Base-by-base conservation (phyloP, 2,888 invertebrate genomes). In the Papilio elwesi region DNA sequence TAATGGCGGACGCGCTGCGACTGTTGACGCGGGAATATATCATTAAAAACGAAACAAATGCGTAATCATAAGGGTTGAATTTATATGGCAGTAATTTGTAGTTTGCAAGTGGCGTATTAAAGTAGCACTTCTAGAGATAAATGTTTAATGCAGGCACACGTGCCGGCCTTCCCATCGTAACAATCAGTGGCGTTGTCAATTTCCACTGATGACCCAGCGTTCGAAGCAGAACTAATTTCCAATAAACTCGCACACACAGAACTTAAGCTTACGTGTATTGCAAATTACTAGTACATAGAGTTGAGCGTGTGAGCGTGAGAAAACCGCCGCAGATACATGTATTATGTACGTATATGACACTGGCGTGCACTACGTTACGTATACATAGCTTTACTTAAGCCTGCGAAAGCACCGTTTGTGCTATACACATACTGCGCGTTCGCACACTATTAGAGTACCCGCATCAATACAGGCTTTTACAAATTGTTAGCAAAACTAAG, bases 241-340 rank as follows among this genome's bases (percentile, higher is more conserved):
- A 90, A 92, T 92, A 88, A 88, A 90, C 85, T 84, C 85, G 84
- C 89, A 89, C 86, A 87, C 85, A 83, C 77, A 82, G 76, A 78
- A 78, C 76, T 75, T 78, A 81, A 43, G 9, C 43, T 7, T 83
- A 87, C 84, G 80, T 84, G 79, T 81, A 83, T 87, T 88, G 87
- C 87, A 89, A 89, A 92, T 90, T 90, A 87, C 84, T 83, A 79
- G 78, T 85, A 83, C 80, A 82, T 78, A 83, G 59, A 70, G 47
- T 43, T 86, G 85, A 81, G 87, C 87, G 86, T 87, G 90, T 89
- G 85, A 92, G 90, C 92, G 93, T 94, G 93, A 92, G 94, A 94
- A 93, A 91, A 88, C 86, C 88, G 88, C 90, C 83, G 85, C 87
- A 89, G 87, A 89, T 87, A 89, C 88, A 87, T 86, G 87, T 81